phyloP scores from a whole-genome alignment of 2,888 invertebrate species.

The Abscondita cerata region DNA sequence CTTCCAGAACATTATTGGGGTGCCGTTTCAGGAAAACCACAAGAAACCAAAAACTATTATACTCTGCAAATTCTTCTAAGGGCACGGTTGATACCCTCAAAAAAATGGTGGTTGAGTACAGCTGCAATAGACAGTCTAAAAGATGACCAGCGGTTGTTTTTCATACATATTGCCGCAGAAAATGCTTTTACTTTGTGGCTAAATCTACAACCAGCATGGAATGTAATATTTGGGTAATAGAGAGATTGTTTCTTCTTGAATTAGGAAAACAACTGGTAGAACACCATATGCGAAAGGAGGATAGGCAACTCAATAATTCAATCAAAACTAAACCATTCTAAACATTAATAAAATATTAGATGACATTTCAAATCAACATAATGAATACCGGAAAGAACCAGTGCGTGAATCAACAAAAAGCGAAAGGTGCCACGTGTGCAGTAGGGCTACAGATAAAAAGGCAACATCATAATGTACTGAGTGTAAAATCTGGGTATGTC shows the following conservation, averaged over 20 bases:
- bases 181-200: neutral
- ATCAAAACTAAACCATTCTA: neutral
- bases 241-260: slow-evolving; percentile 1
- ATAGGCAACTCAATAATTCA: neutral
- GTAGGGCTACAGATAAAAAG: too few species aligned
- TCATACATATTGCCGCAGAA: neutral
- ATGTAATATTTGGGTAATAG: neutral
- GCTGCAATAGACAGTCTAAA: slow-evolving; percentile 2
- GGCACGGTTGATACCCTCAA: slow-evolving; percentile 1
- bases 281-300: slow-evolving; percentile 3
- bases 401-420: too few species aligned
- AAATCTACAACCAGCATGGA: neutral
- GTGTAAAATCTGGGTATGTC: too few species aligned
- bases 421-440: too few species aligned
- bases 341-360: slow-evolving; percentile 4
- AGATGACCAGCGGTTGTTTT: slow-evolving; percentile 5
- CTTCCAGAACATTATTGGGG: too few species aligned
- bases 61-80: neutral
- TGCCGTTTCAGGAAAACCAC: slow-evolving; percentile 1
- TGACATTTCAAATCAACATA: neutral
- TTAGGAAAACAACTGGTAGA: slow-evolving; percentile 6
- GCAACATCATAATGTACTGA: too few species aligned
- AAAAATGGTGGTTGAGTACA: neutral
- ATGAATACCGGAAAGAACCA: too few species aligned
- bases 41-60: neutral